Percentiles rank a stretch among this genome's conserved stretches.
Evolutionary conservation across 2,113 vertebrate genomes (phyloP).

Genomic region (Pangasianodon gigas): DNA sequence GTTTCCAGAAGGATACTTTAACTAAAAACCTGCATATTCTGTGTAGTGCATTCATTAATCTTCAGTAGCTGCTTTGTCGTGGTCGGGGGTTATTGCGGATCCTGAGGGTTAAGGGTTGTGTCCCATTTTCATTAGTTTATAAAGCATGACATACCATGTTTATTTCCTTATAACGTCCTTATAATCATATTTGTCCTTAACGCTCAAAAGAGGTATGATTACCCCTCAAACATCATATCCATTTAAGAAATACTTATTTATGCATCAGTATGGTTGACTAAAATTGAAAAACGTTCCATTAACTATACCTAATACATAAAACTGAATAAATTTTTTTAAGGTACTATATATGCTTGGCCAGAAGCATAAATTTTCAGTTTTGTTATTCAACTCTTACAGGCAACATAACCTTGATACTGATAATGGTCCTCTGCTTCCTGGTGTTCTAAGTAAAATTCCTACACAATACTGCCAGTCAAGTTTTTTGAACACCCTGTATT

Average conservation of each 20-base stretch:
- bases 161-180: not conserved
- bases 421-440: not conserved
- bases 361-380: not conserved
- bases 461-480: not conserved
- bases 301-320: not conserved
- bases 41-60: not conserved
- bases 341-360: not conserved
- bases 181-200: not conserved
- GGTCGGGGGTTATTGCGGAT: not conserved
- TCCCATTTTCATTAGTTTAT: not conserved
- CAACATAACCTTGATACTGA: not conserved
- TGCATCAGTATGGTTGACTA: not conserved
- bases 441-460: not conserved
- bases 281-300: not conserved
- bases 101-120: not conserved
- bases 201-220: not conserved
- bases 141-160: not conserved
- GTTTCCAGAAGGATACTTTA: not conserved
- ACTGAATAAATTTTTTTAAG: not conserved
- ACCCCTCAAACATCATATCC: not conserved
- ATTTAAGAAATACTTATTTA: not conserved
- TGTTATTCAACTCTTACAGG: not conserved
- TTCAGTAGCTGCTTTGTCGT: not conserved
- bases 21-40: not conserved
- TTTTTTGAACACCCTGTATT: not conserved